Evolutionary conservation across 1,140 invertebrate genomes (phyloP), one percentile per base, ranked within the genome.

Genomic region (Drosophila nebulosa): DNA sequence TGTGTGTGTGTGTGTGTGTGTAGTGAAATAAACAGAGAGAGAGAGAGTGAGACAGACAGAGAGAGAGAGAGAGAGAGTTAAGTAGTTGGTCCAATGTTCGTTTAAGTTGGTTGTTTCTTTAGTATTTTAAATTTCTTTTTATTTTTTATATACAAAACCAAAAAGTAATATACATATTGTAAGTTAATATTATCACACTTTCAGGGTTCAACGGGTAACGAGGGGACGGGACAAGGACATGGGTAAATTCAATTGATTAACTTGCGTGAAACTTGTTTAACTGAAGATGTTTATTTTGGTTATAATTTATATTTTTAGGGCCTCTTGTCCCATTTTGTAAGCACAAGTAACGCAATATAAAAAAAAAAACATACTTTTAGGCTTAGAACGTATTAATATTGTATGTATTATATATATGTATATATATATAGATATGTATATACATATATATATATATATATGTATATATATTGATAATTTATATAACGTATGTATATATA

Each of bases 151-250:
- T 90, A 90, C 89, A 90, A 90, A 89, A 90, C 71, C 78, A 90
- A 90, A 90, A 89, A 90, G 78, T 90, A 90, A 90, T 90, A 90
- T 83, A 77, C 10, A n/a, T n/a, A n/a, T 77, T 57, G 56, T 72
- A 59, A 21, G 39, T 46, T 46, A 18, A 46, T 46, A 46, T 46
- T 46, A 46, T 46, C 16, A 46, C 39, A 18, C 39, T 46, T 46
- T 46, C 39, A 12, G 39, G 39, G 39, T 46, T 21, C 1, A 21
- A 3, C n/a, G 39, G 16, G 16, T 16, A 16, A 7, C 39, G 14
- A 16, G 36, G 39, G 14, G 6, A 10, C 0, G 16, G 39, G 39
- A 46, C 39, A 36, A 77, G 32, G 39, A 46, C 46, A n/a, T 26
- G 59, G 26, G 39, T 2, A 53, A 14, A 26, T n/a, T 27, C 6